phyloP scores from a whole-genome alignment of 2,888 invertebrate genomes.

The Lasioglossum lativentre region DNA sequence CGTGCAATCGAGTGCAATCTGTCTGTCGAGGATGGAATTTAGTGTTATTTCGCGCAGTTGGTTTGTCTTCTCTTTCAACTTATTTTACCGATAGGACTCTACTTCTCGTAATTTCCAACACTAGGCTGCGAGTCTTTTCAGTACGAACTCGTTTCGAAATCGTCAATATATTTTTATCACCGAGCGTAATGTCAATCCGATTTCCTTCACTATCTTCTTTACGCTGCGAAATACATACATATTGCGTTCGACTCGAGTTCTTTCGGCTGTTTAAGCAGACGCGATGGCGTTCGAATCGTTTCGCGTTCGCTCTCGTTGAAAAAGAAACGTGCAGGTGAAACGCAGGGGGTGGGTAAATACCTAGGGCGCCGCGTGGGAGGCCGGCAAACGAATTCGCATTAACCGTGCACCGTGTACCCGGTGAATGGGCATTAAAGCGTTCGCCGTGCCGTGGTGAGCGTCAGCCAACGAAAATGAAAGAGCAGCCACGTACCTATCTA shows the following conservation, averaged over 20 bases:
- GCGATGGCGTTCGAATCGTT: background rate
- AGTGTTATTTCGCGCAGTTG: too few species aligned
- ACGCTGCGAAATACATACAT: background rate
- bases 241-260: background rate
- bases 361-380: background rate
- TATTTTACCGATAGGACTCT: too few species aligned
- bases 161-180: too few species aligned
- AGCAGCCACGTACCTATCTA: slow-evolving; percentile 45
- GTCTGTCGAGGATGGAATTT: too few species aligned
- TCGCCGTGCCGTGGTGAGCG: background rate
- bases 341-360: background rate
- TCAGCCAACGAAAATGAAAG: slow-evolving; percentile 41
- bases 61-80: too few species aligned
- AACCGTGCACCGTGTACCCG: background rate
- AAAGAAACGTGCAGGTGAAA: background rate
- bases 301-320: background rate
- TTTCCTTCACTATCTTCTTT: background rate
- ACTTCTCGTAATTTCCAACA: too few species aligned
- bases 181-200: background rate
- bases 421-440: slow-evolving; percentile 16
- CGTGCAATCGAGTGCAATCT: too few species aligned
- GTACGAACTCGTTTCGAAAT: too few species aligned
- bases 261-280: background rate
- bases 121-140: too few species aligned
- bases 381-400: background rate